Percentiles rank a stretch among this genome's conserved stretches.
These are phyloP conservation scores for Drosophila pectinifera DNA, from an alignment of 1,140 invertebrate genomes.

Conservation along the genomic window DNA sequence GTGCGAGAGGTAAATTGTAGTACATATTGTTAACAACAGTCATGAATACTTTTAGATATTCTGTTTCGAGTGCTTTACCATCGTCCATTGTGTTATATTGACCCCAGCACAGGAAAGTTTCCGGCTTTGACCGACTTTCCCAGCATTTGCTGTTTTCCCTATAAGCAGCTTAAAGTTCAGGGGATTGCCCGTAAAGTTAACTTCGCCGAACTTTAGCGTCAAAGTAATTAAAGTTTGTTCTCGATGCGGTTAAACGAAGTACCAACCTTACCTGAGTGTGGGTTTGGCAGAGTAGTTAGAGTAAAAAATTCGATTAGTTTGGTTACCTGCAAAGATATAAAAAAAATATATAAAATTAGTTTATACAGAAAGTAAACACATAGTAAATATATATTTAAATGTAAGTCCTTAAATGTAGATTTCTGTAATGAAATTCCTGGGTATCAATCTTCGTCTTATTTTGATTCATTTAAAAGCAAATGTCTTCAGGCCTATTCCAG, in stretches of 20 bases:
- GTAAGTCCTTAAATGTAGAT: too few species aligned
- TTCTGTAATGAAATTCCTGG: not conserved
- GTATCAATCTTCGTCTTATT: too few species aligned
- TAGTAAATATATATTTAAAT: not conserved
- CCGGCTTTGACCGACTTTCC: constrained; percentile 15
- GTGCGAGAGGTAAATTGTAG: constrained; percentile 26
- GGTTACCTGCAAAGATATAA: constrained; percentile 69
- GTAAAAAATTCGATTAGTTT: constrained; percentile 25
- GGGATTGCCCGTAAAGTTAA: constrained; percentile 58
- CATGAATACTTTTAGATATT: constrained; percentile 52
- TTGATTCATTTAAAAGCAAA: not conserved
- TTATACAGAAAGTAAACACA: too few species aligned
- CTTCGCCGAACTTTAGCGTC: constrained; percentile 65
- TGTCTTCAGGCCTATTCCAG: not conserved
- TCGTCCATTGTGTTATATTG: constrained; percentile 55
- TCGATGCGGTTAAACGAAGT: constrained; percentile 52
- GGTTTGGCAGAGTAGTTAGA: not conserved
- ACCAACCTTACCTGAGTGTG: constrained; percentile 42
- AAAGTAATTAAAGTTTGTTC: constrained; percentile 76
- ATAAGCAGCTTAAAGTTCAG: constrained; percentile 72
- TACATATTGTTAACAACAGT: constrained; percentile 25
- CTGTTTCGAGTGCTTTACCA: constrained; percentile 20
- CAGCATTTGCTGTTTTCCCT: constrained; percentile 40
- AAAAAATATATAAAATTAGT: not conserved
- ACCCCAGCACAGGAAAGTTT: constrained; percentile 45